These are phyloP conservation scores for Drosophila birchii DNA, from an alignment of 2,888 invertebrate species.

Conservation along the genomic window DNA sequence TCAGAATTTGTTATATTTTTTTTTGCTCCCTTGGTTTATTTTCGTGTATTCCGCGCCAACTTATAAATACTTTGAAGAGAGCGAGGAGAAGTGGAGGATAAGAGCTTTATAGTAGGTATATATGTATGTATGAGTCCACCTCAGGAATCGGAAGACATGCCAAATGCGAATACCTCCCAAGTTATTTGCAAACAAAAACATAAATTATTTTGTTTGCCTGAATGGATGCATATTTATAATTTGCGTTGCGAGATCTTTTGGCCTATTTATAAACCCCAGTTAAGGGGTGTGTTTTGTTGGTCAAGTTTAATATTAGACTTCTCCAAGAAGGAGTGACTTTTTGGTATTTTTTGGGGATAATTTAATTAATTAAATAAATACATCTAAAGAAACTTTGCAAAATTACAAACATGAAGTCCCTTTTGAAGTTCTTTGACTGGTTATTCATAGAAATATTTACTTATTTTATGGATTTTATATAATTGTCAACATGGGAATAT, in stretches of 20 bases:
- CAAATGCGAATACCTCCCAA: conserved; percentile 63
- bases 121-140: conserved; percentile 50
- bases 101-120: conserved; percentile 21
- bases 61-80: conserved; percentile 65
- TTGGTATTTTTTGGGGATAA: neutral
- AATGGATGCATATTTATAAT: conserved; percentile 67
- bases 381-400: too few relatives aligned
- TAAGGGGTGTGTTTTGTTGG: conserved; percentile 42
- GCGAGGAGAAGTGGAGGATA: conserved; percentile 22
- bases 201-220: conserved; percentile 67
- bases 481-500: too few relatives aligned
- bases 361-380: neutral
- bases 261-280: conserved; percentile 36
- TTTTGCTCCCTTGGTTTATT: conserved; percentile 68
- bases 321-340: neutral
- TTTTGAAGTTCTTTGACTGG: too few relatives aligned
- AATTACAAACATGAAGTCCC: too few relatives aligned
- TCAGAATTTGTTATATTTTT: conserved; percentile 21
- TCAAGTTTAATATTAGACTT: conserved; percentile 45
- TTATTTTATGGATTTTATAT: too few relatives aligned
- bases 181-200: conserved; percentile 80
- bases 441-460: too few relatives aligned
- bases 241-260: conserved; percentile 35
- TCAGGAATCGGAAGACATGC: conserved; percentile 63
- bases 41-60: conserved; percentile 48